Percentiles rank a stretch among this genome's conserved stretches.
These are phyloP conservation scores for Notiomystis cincta DNA, from an alignment of 2,113 vertebrate genomes.

Conservation along the genomic window DNA sequence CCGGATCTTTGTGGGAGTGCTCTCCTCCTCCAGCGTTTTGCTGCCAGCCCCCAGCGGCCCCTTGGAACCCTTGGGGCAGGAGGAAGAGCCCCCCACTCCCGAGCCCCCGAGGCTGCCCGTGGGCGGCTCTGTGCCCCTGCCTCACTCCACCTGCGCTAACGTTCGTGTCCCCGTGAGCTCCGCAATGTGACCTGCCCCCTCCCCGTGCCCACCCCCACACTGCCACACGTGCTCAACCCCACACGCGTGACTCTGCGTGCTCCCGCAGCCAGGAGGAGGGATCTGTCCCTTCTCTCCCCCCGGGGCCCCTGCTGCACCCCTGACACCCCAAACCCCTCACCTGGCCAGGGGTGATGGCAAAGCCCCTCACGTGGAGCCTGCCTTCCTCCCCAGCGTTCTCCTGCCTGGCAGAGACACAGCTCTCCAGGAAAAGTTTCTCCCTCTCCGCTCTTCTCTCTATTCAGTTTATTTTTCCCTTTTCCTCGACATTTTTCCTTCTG, in stretches of 20 bases:
- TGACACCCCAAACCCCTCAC: fast-evolving
- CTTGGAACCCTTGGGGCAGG: fast-evolving
- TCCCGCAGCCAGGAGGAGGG: neutral
- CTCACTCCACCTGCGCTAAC: neutral
- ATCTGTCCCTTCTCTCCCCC: neutral
- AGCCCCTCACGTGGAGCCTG: fast-evolving
- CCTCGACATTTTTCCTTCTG: neutral
- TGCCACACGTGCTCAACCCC: neutral
- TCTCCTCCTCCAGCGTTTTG: neutral
- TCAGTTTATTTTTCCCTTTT: neutral
- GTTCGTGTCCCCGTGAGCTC: neutral
- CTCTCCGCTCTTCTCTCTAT: neutral
- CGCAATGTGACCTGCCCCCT: neutral
- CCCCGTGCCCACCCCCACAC: neutral
- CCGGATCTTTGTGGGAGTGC: neutral
- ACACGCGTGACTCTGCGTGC: neutral
- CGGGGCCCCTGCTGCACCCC: neutral
- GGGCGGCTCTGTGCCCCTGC: neutral
- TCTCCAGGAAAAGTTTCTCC: neutral
- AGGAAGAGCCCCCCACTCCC: neutral
- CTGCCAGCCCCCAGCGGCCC: neutral
- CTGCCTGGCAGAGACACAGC: fast-evolving
- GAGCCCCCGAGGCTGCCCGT: fast-evolving
- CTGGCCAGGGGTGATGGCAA: fast-evolving
- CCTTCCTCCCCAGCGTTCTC: neutral